phyloP scores from a whole-genome alignment of 2,888 invertebrate genomes.

The Caenorhabditis becei region DNA sequence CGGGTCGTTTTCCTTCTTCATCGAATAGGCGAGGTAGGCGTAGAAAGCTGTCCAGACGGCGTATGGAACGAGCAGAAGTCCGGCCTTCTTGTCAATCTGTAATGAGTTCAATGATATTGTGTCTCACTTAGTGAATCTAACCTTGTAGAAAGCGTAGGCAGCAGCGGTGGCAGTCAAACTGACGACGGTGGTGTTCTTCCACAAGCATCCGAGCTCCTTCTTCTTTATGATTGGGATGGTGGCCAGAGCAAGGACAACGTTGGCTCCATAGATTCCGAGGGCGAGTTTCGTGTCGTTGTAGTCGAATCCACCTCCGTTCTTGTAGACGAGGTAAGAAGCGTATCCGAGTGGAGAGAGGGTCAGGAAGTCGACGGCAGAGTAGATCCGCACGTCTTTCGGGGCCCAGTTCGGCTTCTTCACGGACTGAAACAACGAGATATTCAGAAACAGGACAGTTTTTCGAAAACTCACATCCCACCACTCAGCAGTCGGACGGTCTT shows the following conservation, averaged over 20 bases:
- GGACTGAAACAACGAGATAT: conserved; percentile 52
- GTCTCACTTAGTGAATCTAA: too few relatives aligned
- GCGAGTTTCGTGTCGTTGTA: conserved; percentile 78
- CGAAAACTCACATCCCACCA: conserved; percentile 73
- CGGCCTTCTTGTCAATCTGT: conserved; percentile 77
- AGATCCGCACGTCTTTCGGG: conserved; percentile 70
- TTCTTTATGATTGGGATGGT: conserved; percentile 75
- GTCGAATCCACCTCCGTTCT: conserved; percentile 80
- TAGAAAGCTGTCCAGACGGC: conserved; percentile 77
- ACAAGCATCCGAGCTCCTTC: conserved; percentile 72
- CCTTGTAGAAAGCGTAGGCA: conserved; percentile 75
- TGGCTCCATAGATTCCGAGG: conserved; percentile 75
- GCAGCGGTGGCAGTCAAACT: conserved; percentile 73
- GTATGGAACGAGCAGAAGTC: conserved; percentile 72
- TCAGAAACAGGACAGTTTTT: neutral
- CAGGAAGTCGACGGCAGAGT: conserved; percentile 73
- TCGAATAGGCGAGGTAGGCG: conserved; percentile 70
- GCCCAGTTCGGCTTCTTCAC: conserved; percentile 76
- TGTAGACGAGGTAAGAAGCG: conserved; percentile 79
- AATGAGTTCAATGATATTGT: conserved; percentile 5
- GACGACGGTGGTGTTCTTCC: conserved; percentile 71
- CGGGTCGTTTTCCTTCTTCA: conserved; percentile 72
- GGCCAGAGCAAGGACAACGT: conserved; percentile 66
- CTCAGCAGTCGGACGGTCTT: conserved; percentile 63
- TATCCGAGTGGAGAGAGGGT: conserved; percentile 77